Base-by-base conservation (phyloP, 2,113 vertebrate genomes). In the Pitta sordida region DNA sequence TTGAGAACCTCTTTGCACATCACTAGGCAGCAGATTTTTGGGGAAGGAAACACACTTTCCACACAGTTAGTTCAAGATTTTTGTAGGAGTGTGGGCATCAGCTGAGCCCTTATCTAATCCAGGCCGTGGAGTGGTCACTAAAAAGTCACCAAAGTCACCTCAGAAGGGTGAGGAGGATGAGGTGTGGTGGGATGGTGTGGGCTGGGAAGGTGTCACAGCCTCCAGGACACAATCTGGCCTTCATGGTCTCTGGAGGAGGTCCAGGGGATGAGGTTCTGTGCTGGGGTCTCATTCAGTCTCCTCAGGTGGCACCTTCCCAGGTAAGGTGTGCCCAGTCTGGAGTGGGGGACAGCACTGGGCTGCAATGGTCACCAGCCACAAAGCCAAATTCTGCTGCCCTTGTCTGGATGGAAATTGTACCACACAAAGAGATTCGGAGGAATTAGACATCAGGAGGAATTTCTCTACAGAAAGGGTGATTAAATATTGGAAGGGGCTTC, bases 231-330 rank as follows among this genome's bases (percentile, higher is more conserved):
- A 29, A 36, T 19, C 60, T 64, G 46, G 23, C 56, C 67, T 52
- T 19, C n/a, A 22, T 8, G 17, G n/a, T 44, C 46, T 73, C 5
- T 43, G n/a, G 46, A 27, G 81, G 36, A 0, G 0, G n/a, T 15
- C 67, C 62, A 63, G 32, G 53, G 27, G 41, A 15, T 7, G 22
- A 58, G 52, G 27, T 11, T 55, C 36, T 24, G 32, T 52, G 53
- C 34, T 22, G 77, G 23, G 39, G 26, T 62, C 46, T 51, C 55
- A n/a, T 68, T 30, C 51, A 27, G 32, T 48, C 17, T 39, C 39
- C 9, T 75, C 23, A 21, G 17, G n/a, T 11, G 18, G 9, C 23
- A 75, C 5, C 14, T 78, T 37, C 22, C 60, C 55, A 83, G 60
- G 17, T 64, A 55, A 62, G 17, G 34, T 58, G 43, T 43, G 27